A percentile compares a stretch with the other conserved stretches of the same genome.
These are phyloP conservation scores for Lagodon rhomboides DNA, from an alignment of 2,797 vertebrate species.

Conservation along the genomic window DNA sequence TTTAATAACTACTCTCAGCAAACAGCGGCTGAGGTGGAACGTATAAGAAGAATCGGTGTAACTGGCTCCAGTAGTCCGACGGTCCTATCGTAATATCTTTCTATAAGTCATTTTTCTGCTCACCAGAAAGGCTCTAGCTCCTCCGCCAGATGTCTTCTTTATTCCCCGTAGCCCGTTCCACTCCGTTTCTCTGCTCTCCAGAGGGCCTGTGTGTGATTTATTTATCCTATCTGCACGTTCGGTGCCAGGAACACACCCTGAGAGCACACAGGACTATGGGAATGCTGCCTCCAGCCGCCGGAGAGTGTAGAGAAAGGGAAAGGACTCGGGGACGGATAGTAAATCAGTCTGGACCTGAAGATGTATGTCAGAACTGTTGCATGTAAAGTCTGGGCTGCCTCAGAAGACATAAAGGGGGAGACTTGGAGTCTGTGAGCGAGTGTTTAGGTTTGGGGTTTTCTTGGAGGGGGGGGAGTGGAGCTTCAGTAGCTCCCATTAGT, in stretches of 20 bases:
- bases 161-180: constrained; percentile 63
- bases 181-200: constrained; percentile 62
- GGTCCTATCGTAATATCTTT: constrained; percentile 42
- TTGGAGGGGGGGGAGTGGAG: constrained; percentile 4
- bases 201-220: constrained; percentile 75
- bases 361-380: constrained; percentile 45
- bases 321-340: constrained; percentile 49
- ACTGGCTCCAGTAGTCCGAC: constrained; percentile 27
- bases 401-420: constrained; percentile 19
- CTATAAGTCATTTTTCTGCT: constrained; percentile 47
- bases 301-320: constrained; percentile 46
- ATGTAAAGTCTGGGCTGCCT: constrained; percentile 27
- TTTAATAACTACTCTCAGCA: not conserved
- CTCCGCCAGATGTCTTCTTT: constrained; percentile 77
- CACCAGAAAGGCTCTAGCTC: constrained; percentile 47
- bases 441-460: constrained; percentile 56
- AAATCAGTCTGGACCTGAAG: constrained; percentile 58
- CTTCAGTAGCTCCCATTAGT: constrained; percentile 63
- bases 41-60: not conserved
- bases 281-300: constrained; percentile 45
- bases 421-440: not conserved
- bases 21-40: not conserved
- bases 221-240: constrained; percentile 75
- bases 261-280: constrained; percentile 59
- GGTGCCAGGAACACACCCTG: constrained; percentile 72